Conservation (phyloP, 92 coral and sea anemone genomes). For the Palythoa grandiflora region DNA sequence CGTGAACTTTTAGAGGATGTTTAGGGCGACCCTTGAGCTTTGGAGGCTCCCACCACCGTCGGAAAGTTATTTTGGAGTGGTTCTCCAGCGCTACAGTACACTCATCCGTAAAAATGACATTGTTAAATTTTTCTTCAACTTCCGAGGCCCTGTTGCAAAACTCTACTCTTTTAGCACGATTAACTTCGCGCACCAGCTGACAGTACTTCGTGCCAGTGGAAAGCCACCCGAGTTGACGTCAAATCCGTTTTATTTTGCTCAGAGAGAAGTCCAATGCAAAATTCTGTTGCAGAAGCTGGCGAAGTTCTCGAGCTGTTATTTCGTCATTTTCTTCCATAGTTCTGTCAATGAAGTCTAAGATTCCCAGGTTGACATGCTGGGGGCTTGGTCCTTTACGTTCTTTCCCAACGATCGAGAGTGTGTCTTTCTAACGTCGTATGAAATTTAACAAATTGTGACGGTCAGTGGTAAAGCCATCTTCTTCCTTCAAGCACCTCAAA, state of each 20-base stretch:
- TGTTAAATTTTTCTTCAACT: conserved; percentile 54
- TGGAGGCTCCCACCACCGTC: conserved; percentile 69
- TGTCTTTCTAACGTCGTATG: conserved; percentile 31
- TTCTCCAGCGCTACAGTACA: conserved; percentile 62
- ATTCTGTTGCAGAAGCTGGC: conserved; percentile 5
- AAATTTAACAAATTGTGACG: conserved; percentile 33
- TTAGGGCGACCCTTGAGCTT: conserved; percentile 63
- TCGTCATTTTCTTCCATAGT: conserved; percentile 10
- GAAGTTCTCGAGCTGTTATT: conserved; percentile 8
- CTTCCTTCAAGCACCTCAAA: conserved; percentile 36
- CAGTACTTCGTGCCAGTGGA: conserved; percentile 48
- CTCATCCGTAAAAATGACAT: conserved; percentile 74
- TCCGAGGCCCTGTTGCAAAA: conserved; percentile 1
- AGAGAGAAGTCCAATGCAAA: conserved; percentile 38
- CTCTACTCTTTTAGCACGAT: conserved; percentile 37
- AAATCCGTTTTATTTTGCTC: conserved; percentile 27
- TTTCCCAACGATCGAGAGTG: conserved; percentile 30
- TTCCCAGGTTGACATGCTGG: neutral
- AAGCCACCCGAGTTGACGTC: conserved; percentile 40
- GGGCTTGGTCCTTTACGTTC: conserved; percentile 14
- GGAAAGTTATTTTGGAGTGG: conserved; percentile 64
- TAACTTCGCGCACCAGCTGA: conserved; percentile 48
- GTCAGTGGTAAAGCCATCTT: conserved; percentile 39
- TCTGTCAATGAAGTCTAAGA: conserved; percentile 12
- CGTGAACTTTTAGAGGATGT: conserved; percentile 66